Base-by-base conservation (phyloP, 2,888 invertebrate genomes). In the Acanthosepion esculentum region DNA sequence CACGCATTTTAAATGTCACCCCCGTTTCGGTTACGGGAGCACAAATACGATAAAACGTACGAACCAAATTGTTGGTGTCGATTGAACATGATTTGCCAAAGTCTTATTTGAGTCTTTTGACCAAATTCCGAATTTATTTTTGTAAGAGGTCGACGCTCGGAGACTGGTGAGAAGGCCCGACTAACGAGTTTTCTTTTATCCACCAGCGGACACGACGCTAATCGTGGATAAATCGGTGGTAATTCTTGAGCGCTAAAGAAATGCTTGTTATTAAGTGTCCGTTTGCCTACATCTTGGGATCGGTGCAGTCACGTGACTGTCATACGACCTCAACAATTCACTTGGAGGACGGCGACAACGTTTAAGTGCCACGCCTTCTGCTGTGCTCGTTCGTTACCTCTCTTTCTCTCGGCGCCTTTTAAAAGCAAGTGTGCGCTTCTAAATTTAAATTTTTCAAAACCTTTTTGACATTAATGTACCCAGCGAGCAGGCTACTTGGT, bases 61-160 rank as follows among this genome's bases (percentile, higher is more conserved):
- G 29, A n/a, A n/a, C n/a, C 10, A 78, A 78, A 78, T 78, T 78
- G 78, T n/a, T n/a, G 78, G 18, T n/a, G 10, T 78, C n/a, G 29
- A 78, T 8, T 59, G 59, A 23, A 20, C 59, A 26, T 23, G 23
- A 10, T 78, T 78, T 78, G n/a, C 29, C 29, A 8, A 12, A 78
- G n/a, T n/a, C 29, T 59, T 29, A n/a, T 78, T n/a, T 78, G n/a
- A 78, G 78, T 78, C 29, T 78, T 78, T 29, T 78, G 78, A n/a
- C n/a, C 78, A 78, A 78, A n/a, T 78, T 78, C n/a, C 78, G 78
- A 78, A 78, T 78, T 29, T 78, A 78, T 78, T 78, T 78, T n/a
- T 78, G 78, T 59, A 7, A 23, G 59, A 59, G 59, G n/a, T 78
- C n/a, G 12, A n/a, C 78, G 78, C 3, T n/a, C 29, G 29, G 78